Base-by-base conservation (phyloP, 2,113 vertebrate species). In the Phylloscopus trochiloides region DNA sequence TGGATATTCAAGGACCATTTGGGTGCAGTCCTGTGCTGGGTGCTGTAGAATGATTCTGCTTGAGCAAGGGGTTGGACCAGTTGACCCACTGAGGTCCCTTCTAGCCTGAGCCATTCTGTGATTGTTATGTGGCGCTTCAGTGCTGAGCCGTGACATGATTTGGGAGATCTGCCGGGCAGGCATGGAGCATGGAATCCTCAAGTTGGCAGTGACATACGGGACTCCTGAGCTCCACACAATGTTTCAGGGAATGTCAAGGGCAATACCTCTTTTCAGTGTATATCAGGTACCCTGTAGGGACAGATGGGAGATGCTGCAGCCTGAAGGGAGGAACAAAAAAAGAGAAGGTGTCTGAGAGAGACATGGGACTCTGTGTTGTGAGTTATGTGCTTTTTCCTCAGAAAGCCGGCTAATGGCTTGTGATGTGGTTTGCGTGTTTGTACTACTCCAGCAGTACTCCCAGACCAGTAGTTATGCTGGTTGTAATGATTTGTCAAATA, bases 91-190 rank as follows among this genome's bases (percentile, higher is more conserved):
- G 24, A 31, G 47, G 20, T 75, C 12, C 17, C 14, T 47, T 75
- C 62, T 25, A 48, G 1, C 34, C 40, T 22, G 77, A 26, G 29
- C 14, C 11, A 0, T 34, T 45, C 68, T 38, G 36, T 32, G 36
- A 6, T 28, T 40, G 5, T 17, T 28, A 0, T 0, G 2, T 1
- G 10, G 8, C 20, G 12, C n/a, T 50, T 47, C 0, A 0, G 7
- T 25, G 67, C 54, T 50, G 71, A 47, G 54, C 45, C 21, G 0
- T 26, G 55, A 4, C 14, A 3, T 6, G 7, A 51, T 1, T 1
- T 24, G 50, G 32, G 32, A 45, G 10, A 17, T 18, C 19, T 47
- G 21, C 24, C 31, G 10, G 48, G 67, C n/a, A 10, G 28, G 36
- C 8, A 1, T 1, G 58, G 26, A 31, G 20, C 2, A 0, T 11